Percentiles rank a stretch among this genome's conserved stretches.
Evolutionary conservation across 2,888 invertebrate genomes (phyloP).

Genomic region (Choristoneura rosaceana): DNA sequence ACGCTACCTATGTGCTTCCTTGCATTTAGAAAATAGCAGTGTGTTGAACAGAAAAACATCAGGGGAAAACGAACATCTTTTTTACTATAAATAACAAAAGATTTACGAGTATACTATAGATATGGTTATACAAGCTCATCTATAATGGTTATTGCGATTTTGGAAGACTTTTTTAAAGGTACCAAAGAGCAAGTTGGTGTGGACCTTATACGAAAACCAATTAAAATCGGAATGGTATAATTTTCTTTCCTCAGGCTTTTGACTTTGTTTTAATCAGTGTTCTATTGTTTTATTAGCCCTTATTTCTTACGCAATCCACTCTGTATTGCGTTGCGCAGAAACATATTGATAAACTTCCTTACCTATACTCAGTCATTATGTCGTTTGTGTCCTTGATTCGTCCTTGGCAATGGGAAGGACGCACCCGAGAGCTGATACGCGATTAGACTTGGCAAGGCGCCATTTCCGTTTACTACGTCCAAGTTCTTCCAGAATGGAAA

Average conservation of each 20-base stretch:
- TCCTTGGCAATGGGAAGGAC: conserved; percentile 38
- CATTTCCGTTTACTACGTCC: conserved; percentile 13
- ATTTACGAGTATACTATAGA: too few species aligned
- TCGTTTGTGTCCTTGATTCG: conserved; percentile 28
- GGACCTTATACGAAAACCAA: neutral
- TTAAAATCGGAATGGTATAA: neutral
- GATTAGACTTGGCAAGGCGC: conserved; percentile 32
- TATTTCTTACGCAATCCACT: neutral
- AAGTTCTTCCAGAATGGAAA: conserved; percentile 11
- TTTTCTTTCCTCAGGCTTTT: conserved; percentile 2
- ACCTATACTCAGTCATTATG: neutral
- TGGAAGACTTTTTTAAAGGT: neutral
- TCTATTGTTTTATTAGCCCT: neutral
- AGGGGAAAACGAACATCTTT: too few species aligned
- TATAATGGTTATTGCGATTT: neutral
- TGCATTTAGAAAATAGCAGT: neutral
- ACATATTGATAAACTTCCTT: neutral
- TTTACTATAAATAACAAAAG: too few species aligned
- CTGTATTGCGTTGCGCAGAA: neutral
- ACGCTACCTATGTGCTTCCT: neutral
- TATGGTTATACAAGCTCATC: too few species aligned
- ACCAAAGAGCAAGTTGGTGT: too few species aligned
- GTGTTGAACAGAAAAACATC: too few species aligned
- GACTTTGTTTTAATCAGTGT: neutral
- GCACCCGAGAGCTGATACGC: conserved; percentile 4